phyloP scores from a whole-genome alignment of 2,113 vertebrate species.

The Tupaia tana region DNA sequence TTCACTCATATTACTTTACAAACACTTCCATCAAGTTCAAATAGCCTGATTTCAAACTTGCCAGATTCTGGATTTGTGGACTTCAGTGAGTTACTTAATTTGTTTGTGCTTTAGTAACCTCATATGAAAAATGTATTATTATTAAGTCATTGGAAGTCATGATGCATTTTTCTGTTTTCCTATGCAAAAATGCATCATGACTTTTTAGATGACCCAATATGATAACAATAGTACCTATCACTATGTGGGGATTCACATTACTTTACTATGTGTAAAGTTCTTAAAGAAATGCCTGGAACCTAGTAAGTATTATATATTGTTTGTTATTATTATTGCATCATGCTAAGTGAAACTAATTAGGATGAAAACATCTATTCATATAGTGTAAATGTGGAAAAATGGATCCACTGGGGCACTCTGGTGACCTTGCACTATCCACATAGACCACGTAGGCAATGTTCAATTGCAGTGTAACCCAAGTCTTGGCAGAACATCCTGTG shows the following conservation, averaged over 20 bases:
- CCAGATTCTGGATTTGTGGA: background rate
- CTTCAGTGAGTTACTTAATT: conserved; percentile 29
- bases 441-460: background rate
- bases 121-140: background rate
- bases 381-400: conserved; percentile 19
- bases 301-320: conserved; percentile 22
- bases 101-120: conserved; percentile 6
- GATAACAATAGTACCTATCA: conserved; percentile 21
- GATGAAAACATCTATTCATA: conserved; percentile 48
- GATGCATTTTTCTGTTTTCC: too few relatives aligned
- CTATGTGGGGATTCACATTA: background rate
- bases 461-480: background rate
- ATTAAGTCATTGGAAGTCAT: too few relatives aligned
- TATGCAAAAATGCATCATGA: too few relatives aligned
- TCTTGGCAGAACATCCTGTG: conserved; percentile 63
- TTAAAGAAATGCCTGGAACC: conserved; percentile 48
- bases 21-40: conserved; percentile 2
- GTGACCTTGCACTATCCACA: conserved; percentile 1
- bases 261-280: background rate
- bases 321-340: conserved; percentile 28
- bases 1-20: conserved; percentile 3
- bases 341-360: conserved; percentile 28
- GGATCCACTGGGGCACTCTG: background rate
- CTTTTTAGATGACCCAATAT: too few relatives aligned
- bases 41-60: background rate